Base-by-base conservation (phyloP, 2,113 vertebrate genomes). In the Nerophis lumbriciformis region DNA sequence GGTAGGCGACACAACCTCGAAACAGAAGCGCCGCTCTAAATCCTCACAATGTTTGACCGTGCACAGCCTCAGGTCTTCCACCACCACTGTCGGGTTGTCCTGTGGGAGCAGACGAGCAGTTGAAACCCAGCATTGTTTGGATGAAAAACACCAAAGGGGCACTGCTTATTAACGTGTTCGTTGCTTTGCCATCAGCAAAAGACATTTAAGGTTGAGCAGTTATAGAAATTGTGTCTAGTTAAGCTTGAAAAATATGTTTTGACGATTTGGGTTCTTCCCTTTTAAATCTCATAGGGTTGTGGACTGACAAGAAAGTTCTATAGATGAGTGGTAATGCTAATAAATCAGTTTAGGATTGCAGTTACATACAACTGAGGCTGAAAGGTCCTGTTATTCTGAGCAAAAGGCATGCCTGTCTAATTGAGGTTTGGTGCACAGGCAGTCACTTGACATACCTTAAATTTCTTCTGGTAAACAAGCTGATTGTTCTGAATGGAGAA, bases 401-500 rank as follows among this genome's bases (percentile, higher is more conserved):
- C 53, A 37, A 39, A 71, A 74, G 54, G 50, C 60, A 66, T 75
- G 57, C 64, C 53, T 74, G 65, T 73, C 73, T 72, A 48, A 74
- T 51, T 53, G 47, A 53, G 56, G 80, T 61, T 44, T 42, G 1
- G 36, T 5, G 21, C 55, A 59, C 62, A 63, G 48, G 45, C 49
- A 71, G 68, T 75, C 71, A 81, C 51, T 55, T 66, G n/a, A 83
- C 93, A 61, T 87, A 99, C 97, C 95, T 96, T 98, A 82, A 98
- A 98, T 73, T 97, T 99, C 88, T 99, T 99, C 92, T 98, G 97
- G 88, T 99, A 99, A 73, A 99, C 97, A 53, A 99, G 90, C 80
- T 99, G 97, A 88, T 98, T 98, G 86, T 98, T 99, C 83, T 99
- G 97, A 89, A 99, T 98, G 57, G 97, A 97, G 88, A 99, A 99